phyloP scores from a whole-genome alignment of 2,113 vertebrate species.

The Poeciliopsis prolifica region DNA sequence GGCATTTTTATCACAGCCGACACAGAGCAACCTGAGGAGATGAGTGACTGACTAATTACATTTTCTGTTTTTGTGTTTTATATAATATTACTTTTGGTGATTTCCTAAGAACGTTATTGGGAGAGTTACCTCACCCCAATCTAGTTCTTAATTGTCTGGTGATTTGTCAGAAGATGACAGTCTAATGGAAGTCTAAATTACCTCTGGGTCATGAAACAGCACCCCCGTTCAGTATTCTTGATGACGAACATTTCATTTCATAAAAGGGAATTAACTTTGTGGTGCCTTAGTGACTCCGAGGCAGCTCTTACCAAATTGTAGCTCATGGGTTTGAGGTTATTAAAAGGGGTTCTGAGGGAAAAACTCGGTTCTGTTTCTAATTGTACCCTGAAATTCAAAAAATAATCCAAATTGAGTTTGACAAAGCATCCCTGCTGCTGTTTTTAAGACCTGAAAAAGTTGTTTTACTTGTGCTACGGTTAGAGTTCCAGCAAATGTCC shows the following conservation, averaged over 20 bases:
- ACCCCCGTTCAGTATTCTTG: background rate
- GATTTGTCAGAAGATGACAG: background rate
- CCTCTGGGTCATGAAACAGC: slow-evolving; percentile 1
- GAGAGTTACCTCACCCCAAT: background rate
- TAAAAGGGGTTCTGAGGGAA: background rate
- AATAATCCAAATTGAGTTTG: background rate
- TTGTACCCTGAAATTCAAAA: background rate
- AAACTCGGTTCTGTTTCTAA: background rate
- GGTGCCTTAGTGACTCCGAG: background rate
- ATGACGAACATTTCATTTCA: background rate
- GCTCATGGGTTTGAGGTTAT: background rate
- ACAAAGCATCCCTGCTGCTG: background rate
- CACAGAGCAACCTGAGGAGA: background rate
- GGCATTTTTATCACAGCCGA: slow-evolving; percentile 12
- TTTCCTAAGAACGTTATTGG: background rate
- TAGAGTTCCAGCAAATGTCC: background rate
- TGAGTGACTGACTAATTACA: slow-evolving; percentile 11
- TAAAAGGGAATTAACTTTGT: background rate
- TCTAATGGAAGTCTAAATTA: background rate
- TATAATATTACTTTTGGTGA: background rate
- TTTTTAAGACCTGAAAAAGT: background rate
- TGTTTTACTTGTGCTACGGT: background rate
- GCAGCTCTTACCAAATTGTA: background rate
- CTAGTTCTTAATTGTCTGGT: background rate
- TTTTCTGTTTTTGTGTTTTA: slow-evolving; percentile 2